Base-by-base conservation (phyloP, 2,797 vertebrate genomes). In the Netta rufina region DNA sequence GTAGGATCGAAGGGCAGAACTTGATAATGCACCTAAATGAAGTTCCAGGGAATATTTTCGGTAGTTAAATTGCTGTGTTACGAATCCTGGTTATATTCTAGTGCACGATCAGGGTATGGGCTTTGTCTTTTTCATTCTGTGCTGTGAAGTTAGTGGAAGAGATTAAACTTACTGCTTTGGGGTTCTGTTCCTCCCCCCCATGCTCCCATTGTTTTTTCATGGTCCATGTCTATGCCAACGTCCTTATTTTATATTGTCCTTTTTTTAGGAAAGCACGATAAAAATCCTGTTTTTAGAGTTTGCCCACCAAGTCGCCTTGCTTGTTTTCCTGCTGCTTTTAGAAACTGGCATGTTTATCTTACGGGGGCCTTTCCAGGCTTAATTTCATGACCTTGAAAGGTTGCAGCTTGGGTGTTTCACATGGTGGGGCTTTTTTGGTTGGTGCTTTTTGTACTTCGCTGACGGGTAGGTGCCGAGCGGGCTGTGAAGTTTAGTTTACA, bases 241-340 rank as follows among this genome's bases (percentile, higher is more conserved):
- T 39, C 43, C 79, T 87, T 80, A 64, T 57, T 94, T 94, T 89
- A 76, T 91, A 49, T 11, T 38, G 27, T 73, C 58, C 67, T 90
- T 88, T 53, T 95, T 93, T 93, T 80, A 84, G 93, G 78, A 89
- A 90, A 87, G 87, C 75, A 78, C 58, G 75, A 43, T 80, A 91
- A 93, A 95, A 94, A 95, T 93, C 65, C 54, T 85, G 64, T 89
- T 87, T 95, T 65, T 89, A 94, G 78, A 94, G 87, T 70, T 76
- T 73, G 36, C 90, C 60, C 43, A 84, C 62, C 30, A 45, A n/a
- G 70, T 90, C 70, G 64, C 54, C 28, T 19, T 87, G 72, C 43
- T 79, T 84, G 89, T 92, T 84, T 64, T 83, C 72, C 58, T 95
- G 79, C 89, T 94, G 77, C 89, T 95, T 96, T 95, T 95, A 90